Evolutionary conservation across 2,113 vertebrate genomes (phyloP).

Genomic region (Cyprinodon brontotheroides): DNA sequence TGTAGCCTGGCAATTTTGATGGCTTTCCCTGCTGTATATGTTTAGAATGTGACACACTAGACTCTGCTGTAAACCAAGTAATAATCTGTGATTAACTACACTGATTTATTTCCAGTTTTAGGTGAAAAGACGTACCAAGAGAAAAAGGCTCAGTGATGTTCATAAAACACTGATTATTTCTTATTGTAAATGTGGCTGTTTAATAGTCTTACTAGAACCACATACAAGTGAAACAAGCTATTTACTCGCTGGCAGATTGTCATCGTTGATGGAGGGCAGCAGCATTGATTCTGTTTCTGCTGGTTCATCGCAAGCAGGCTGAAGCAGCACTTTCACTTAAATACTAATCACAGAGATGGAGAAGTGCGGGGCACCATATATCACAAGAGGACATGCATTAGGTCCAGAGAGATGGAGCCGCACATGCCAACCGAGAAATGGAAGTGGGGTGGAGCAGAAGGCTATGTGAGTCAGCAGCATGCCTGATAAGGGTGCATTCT

Average conservation of each 20-base stretch:
- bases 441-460: constrained; percentile 39
- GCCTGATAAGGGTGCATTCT: constrained; percentile 46
- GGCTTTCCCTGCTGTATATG: constrained; percentile 21
- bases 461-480: constrained; percentile 56
- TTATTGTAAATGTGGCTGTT: constrained; percentile 31
- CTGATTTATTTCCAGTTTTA: constrained; percentile 23
- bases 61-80: constrained; percentile 21
- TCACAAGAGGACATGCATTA: constrained; percentile 62
- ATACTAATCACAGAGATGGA: constrained; percentile 64
- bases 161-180: constrained; percentile 37
- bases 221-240: constrained; percentile 34
- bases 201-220: constrained; percentile 32
- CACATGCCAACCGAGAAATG: constrained; percentile 54
- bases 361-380: constrained; percentile 54
- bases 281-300: constrained; percentile 55
- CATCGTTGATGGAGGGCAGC: constrained; percentile 29
- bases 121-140: constrained; percentile 14
- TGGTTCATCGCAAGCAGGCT: constrained; percentile 60
- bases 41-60: constrained; percentile 43
- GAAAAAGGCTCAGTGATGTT: constrained; percentile 3
- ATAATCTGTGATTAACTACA: constrained; percentile 52
- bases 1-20: constrained; percentile 50
- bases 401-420: constrained; percentile 58
- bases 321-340: constrained; percentile 64
- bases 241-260: constrained; percentile 27